Evolutionary conservation across 2,797 vertebrate species (phyloP), one percentile per base, ranked within the genome.

Genomic region (Naso thynnoides): DNA sequence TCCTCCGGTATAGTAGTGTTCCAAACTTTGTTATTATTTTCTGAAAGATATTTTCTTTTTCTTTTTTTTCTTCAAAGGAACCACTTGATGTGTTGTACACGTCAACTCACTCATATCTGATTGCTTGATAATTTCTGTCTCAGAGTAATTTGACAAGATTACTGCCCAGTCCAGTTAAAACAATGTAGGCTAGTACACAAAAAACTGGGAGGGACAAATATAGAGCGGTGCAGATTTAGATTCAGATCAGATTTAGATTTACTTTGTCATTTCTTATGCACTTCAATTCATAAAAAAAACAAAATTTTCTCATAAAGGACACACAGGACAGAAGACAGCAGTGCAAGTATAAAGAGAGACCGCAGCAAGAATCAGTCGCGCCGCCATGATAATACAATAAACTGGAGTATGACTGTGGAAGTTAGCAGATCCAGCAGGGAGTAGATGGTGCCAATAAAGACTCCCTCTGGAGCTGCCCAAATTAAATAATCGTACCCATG

Each of bases 401-500:
- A 29, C 29, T 23, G 7, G 8, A 73, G 18, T 56, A 50, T 79
- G 57, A 73, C 50, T 69, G 3, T 3, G 45, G 63, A 84, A 70
- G 33, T 59, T 39, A 79, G 55, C 55, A 26, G 45, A 85, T 67
- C 71, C 74, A 77, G 33, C 45, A 48, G 77, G 76, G 81, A 81
- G 42, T 48, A 26, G 39, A 73, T 48, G 39, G 57, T 57, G 64
- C 84, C 71, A 70, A 60, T 52, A 78, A 56, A 83, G 36, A 65
- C 62, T 61, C 86, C 76, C 82, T 48, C 63, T 78, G 75, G 78
- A 88, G 85, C 62, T 75, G 63, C 62, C 76, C 18, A 71, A 87
- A 89, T 93, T 87, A 90, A 86, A 89, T 79, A 75, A 84, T 74
- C 75, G 68, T 78, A 65, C 80, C 92, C 71, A 65, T 5, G 41